Evolutionary conservation across 1,140 invertebrate species (phyloP).

Genomic region (Popillia japonica): DNA sequence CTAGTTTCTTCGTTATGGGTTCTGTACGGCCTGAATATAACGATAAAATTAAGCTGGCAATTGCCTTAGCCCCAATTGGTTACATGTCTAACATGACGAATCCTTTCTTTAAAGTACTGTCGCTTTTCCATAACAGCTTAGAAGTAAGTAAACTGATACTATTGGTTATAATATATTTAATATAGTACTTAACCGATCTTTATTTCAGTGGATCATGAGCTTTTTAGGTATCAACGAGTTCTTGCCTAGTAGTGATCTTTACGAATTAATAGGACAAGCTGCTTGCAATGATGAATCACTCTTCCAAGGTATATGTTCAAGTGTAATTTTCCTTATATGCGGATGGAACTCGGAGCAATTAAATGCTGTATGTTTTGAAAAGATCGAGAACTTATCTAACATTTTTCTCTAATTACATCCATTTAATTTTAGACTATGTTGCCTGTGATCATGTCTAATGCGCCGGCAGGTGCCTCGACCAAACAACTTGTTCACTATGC

Average conservation of each 20-base stretch:
- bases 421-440: neutral
- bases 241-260: constrained; percentile 63
- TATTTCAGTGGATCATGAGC: constrained; percentile 21
- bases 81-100: constrained; percentile 64
- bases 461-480: constrained; percentile 20
- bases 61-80: constrained; percentile 69
- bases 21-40: constrained; percentile 64
- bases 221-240: constrained; percentile 62
- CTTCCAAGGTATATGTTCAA: constrained; percentile 16
- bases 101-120: constrained; percentile 60
- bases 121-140: constrained; percentile 38
- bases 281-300: constrained; percentile 29
- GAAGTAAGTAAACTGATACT: neutral
- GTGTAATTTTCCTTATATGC: constrained; percentile 5
- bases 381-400: too few relatives aligned
- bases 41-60: constrained; percentile 62
- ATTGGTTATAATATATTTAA: too few relatives aligned
- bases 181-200: too few relatives aligned
- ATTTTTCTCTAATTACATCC: too few relatives aligned
- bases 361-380: too few relatives aligned
- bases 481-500: constrained; percentile 35
- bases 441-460: constrained; percentile 15
- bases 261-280: constrained; percentile 49
- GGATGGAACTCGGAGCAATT: constrained; percentile 35
- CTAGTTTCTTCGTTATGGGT: constrained; percentile 62